phyloP scores from a whole-genome alignment of 2,888 invertebrate species.

The Eustalomyia histrio region DNA sequence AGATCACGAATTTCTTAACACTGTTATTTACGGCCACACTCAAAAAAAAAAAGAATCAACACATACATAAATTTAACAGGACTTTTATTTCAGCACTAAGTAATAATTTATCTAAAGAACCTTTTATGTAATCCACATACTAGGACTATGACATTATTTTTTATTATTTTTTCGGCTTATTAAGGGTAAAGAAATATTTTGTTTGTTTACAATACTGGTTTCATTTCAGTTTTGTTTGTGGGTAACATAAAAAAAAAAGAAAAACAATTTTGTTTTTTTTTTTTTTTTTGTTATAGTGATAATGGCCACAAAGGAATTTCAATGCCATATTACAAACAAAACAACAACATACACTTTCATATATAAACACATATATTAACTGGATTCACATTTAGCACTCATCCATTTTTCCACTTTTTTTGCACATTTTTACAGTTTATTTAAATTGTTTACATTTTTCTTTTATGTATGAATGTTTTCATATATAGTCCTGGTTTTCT shows the following conservation, averaged over 20 bases:
- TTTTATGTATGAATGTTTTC: constrained; percentile 9
- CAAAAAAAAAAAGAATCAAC: constrained; percentile 19
- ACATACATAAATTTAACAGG: constrained; percentile 24
- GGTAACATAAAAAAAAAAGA: too few relatives aligned
- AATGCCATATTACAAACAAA: constrained; percentile 43
- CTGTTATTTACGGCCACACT: constrained; percentile 39
- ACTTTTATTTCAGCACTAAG: constrained; percentile 32
- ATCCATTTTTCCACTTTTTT: constrained; percentile 23
- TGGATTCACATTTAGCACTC: constrained; percentile 12
- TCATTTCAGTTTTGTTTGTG: constrained; percentile 21
- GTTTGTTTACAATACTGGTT: constrained; percentile 30
- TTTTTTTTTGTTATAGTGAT: constrained; percentile 45
- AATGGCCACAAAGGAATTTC: constrained; percentile 62
- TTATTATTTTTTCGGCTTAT: constrained; percentile 69
- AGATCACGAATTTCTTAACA: constrained; percentile 60
- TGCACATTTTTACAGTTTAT: constrained; percentile 15
- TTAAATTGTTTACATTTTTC: constrained; percentile 24
- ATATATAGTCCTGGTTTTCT: constrained; percentile 13
- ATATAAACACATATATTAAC: constrained; percentile 4
- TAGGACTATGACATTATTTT: constrained; percentile 71
- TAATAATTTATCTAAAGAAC: constrained; percentile 53
- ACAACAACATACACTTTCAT: constrained; percentile 12
- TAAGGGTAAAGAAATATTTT: constrained; percentile 66
- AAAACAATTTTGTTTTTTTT: constrained; percentile 36
- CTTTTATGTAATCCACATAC: constrained; percentile 54